Evolutionary conservation across 2,113 vertebrate species (phyloP).

Genomic region (Steatornis caripensis): DNA sequence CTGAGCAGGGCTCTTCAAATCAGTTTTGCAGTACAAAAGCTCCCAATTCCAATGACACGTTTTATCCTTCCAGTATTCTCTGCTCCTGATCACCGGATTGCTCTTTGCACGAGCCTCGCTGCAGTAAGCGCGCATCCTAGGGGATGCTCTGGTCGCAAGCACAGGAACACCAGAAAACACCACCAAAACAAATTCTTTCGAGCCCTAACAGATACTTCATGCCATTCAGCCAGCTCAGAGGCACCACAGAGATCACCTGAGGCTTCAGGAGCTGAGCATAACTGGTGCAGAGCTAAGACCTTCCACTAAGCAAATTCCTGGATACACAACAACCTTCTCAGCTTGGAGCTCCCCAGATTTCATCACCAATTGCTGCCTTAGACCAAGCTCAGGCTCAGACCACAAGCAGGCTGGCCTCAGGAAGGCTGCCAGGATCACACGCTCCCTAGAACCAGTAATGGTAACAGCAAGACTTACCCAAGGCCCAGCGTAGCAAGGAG

Average conservation of each 20-base stretch:
- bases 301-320: neutral
- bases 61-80: neutral
- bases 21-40: neutral
- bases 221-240: neutral
- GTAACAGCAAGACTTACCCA: neutral
- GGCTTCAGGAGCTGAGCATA: neutral
- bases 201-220: neutral
- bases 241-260: neutral
- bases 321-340: neutral
- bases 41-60: accelerated
- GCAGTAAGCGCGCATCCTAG: neutral
- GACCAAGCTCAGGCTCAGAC: neutral
- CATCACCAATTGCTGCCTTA: accelerated
- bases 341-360: neutral
- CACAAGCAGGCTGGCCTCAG: neutral
- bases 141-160: neutral
- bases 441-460: accelerated
- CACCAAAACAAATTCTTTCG: neutral
- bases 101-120: neutral
- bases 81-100: neutral
- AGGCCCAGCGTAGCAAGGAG: neutral
- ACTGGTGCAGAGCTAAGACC: neutral
- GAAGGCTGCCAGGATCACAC: neutral
- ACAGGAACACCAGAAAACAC: neutral
- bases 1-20: neutral